Percentiles rank a stretch among this genome's conserved stretches.
Evolutionary conservation across 2,888 invertebrate species (phyloP).

Genomic region (Drosophila engyochracea): DNA sequence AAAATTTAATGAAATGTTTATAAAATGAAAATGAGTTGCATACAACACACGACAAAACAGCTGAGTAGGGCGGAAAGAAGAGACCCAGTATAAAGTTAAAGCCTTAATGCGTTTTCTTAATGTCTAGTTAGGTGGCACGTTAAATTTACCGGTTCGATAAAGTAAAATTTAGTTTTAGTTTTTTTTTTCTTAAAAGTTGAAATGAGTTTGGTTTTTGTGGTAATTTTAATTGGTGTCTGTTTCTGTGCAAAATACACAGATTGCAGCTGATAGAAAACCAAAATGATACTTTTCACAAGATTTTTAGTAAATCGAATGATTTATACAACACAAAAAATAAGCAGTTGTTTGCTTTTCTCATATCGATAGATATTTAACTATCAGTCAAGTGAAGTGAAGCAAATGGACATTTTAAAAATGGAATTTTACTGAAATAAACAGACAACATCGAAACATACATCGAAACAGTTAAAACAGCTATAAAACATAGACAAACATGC

Average conservation of each 20-base stretch:
- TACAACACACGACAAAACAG: constrained; percentile 1
- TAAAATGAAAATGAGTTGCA: constrained; percentile 74
- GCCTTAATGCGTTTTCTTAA: background rate
- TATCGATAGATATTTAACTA: background rate
- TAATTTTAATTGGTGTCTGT: background rate
- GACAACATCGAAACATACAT: constrained; percentile 12
- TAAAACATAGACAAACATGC: constrained; percentile 53
- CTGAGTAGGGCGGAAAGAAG: background rate
- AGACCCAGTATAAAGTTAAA: constrained; percentile 2
- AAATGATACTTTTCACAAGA: background rate
- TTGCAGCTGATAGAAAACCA: background rate
- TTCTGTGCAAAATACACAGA: background rate
- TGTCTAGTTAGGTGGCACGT: background rate
- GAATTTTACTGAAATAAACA: background rate
- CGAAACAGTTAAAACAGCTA: background rate
- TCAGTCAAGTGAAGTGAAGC: background rate
- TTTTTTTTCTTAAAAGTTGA: background rate
- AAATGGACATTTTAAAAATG: background rate
- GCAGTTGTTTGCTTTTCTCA: background rate
- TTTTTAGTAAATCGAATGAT: background rate
- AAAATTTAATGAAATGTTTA: constrained; percentile 81
- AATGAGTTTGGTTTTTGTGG: background rate
- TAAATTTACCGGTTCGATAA: background rate
- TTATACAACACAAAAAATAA: background rate
- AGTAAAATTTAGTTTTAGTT: background rate